A percentile compares a stretch with the other conserved stretches of the same genome.
Evolutionary conservation across 2,797 vertebrate species (phyloP).

Genomic region (Dromococcyx pavoninus): DNA sequence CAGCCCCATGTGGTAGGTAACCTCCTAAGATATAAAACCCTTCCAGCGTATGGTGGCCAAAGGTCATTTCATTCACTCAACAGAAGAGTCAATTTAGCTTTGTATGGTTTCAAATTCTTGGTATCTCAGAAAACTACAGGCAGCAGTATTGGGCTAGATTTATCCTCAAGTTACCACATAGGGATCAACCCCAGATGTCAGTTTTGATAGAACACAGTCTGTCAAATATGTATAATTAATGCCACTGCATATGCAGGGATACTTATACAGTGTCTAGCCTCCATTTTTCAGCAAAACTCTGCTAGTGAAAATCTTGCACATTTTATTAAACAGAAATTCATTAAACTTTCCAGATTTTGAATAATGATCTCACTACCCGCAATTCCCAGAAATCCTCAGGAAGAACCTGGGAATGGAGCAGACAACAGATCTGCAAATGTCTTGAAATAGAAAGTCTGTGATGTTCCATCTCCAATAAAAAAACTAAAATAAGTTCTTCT

Average conservation of each 20-base stretch:
- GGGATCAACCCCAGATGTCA: conserved; percentile 27
- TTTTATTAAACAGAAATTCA: not conserved
- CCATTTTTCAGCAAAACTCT: too few relatives aligned
- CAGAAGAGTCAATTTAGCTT: not conserved
- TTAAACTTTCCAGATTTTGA: not conserved
- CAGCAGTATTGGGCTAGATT: not conserved
- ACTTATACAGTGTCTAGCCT: not conserved
- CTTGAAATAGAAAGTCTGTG: not conserved
- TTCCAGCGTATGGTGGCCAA: not conserved
- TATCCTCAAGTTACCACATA: conserved; percentile 35
- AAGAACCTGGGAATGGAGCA: not conserved
- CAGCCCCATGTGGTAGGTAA: not conserved
- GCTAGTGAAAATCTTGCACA: not conserved
- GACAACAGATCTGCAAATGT: not conserved
- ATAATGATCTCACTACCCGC: not conserved
- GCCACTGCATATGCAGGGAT: not conserved
- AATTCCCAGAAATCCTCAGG: not conserved
- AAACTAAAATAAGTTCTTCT: not conserved
- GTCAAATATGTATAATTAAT: conserved; percentile 47
- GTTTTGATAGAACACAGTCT: not conserved
- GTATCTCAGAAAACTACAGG: not conserved
- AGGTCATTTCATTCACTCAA: not conserved
- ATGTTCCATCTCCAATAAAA: not conserved
- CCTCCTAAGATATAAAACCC: not conserved
- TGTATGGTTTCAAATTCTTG: conserved; percentile 12